Base-by-base conservation (phyloP, 2,888 invertebrate species). In the Craniophora ligustri region DNA sequence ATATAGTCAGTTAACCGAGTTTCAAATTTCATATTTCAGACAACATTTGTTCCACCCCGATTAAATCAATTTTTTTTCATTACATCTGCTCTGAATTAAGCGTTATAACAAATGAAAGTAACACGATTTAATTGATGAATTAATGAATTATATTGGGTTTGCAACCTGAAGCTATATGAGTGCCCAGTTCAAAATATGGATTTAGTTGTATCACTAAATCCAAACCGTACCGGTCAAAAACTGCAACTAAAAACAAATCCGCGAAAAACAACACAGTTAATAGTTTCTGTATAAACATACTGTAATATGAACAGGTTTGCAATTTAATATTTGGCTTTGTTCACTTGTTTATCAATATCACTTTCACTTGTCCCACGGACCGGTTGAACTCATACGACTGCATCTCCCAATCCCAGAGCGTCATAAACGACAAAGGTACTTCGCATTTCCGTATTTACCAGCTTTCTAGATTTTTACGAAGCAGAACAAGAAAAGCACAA, bases 21-120 rank as follows among this genome's bases (percentile, higher is more conserved):
- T 70, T 62, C 46, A 56, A 60, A 58, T 66, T 60, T 50, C 46
- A 56, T 61, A 58, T 66, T 60, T 50, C 55, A 67, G 58, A 59
- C 53, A 31, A 42, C 53, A 42, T 59, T 66, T 61, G 71, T 77
- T 71, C 60, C 71, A 69, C 60, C 59, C 76, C 54, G 67, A 56
- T 73, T 72, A 63, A 18, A 49, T 13, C 50, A 46, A 48, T 60
- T 28, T 60, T 63, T 54, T 56, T 45, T 47, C n/a, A 58, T 58
- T 60, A 45, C 34, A 42, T 26, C 46, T 59, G 35, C 26, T 26
- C 26, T 30, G 51, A 68, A 67, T 70, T 59, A 68, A 63, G 30
- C 49, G 40, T 46, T 48, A 34, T 35, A 28, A 36, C 55, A 11
- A 39, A 66, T 26, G 64, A 67, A 74, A 71, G 74, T 70, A 70